Evolutionary conservation across 1,140 invertebrate genomes (phyloP).

Genomic region (Drosophila fuyamai): DNA sequence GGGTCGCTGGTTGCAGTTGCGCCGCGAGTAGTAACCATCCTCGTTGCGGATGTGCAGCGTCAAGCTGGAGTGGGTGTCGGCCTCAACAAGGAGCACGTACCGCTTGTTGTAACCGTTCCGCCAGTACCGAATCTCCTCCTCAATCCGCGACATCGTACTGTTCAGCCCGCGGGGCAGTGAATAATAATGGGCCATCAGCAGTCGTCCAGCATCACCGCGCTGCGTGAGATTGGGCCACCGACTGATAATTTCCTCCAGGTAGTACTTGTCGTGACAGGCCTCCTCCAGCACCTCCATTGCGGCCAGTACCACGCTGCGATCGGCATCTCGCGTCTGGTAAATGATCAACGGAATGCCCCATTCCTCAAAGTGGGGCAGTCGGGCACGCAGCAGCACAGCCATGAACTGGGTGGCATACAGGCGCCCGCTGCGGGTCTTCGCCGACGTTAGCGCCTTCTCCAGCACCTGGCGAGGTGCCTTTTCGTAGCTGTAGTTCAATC

Average conservation of each 20-base stretch:
- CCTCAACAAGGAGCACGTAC: constrained; percentile 95
- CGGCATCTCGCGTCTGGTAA: constrained; percentile 92
- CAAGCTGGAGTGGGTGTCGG: constrained; percentile 93
- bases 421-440: constrained; percentile 89
- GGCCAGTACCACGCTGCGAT: constrained; percentile 90
- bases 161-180: constrained; percentile 90
- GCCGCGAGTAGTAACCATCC: constrained; percentile 91
- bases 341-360: constrained; percentile 95
- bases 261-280: constrained; percentile 93
- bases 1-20: constrained; percentile 84
- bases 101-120: constrained; percentile 89
- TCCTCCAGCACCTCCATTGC: constrained; percentile 95
- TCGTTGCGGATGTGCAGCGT: constrained; percentile 93
- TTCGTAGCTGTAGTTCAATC: constrained; percentile 93
- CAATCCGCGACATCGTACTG: constrained; percentile 88
- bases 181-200: constrained; percentile 93
- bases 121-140: constrained; percentile 92
- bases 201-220: constrained; percentile 92
- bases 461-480: constrained; percentile 90
- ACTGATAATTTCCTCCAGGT: constrained; percentile 91
- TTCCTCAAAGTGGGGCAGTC: constrained; percentile 88
- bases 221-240: constrained; percentile 90
- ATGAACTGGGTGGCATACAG: constrained; percentile 96
- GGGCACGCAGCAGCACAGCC: constrained; percentile 92
- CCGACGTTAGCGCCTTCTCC: constrained; percentile 87